Evolutionary conservation across 2,888 invertebrate species (phyloP).

Genomic region (Thyatira batis): DNA sequence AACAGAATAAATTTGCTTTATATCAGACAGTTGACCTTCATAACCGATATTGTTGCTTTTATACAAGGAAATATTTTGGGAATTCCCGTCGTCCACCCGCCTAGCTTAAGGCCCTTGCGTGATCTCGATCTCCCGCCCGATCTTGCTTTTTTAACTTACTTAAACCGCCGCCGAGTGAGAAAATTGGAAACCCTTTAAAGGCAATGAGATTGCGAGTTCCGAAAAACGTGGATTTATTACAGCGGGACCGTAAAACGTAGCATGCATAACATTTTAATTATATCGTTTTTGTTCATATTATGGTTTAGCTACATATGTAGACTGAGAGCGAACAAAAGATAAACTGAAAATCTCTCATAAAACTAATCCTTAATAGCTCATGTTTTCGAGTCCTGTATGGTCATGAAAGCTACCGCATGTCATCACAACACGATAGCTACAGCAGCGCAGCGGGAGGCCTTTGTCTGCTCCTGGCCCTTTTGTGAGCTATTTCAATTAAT

Average conservation of each 20-base stretch:
- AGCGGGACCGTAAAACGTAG: constrained; percentile 3
- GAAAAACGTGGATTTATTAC: constrained; percentile 23
- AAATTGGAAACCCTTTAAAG: constrained; percentile 55
- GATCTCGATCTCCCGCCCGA: constrained; percentile 19
- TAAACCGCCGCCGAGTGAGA: constrained; percentile 47
- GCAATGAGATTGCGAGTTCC: constrained; percentile 33
- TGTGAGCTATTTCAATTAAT: constrained; percentile 67
- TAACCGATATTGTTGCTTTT: constrained; percentile 75
- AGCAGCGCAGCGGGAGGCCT: constrained; percentile 33
- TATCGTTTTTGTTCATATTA: too few species aligned
- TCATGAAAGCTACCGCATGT: constrained; percentile 43
- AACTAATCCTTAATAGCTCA: neutral
- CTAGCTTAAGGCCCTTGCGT: constrained; percentile 42
- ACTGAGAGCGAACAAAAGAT: too few species aligned
- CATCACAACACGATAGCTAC: constrained; percentile 35
- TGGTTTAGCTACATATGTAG: too few species aligned
- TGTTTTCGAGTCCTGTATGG: constrained; percentile 30
- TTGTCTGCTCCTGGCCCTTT: constrained; percentile 52
- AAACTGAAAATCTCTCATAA: neutral
- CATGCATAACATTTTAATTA: neutral
- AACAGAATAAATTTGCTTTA: constrained; percentile 81
- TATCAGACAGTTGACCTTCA: constrained; percentile 77
- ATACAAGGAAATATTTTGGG: constrained; percentile 67
- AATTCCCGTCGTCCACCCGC: constrained; percentile 53
- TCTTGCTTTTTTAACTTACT: constrained; percentile 56